Evolutionary conservation across 2,797 vertebrate genomes (phyloP).

Genomic region (Acanthurus leucopareius): DNA sequence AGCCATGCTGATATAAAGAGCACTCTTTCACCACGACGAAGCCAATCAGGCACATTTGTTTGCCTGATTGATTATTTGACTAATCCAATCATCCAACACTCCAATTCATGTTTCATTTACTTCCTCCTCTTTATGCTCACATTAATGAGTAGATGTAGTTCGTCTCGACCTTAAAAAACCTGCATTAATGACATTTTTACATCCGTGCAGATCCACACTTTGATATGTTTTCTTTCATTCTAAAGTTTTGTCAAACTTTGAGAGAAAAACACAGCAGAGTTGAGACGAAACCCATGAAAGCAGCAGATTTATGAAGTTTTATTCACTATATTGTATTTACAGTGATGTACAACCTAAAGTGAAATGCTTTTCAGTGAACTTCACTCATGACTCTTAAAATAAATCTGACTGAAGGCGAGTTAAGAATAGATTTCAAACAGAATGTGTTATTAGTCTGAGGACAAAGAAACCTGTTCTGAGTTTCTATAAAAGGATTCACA

Average conservation of each 20-base stretch:
- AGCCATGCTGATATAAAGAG: constrained; percentile 20
- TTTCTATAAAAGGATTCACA: too few species aligned
- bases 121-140: constrained; percentile 17
- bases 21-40: not conserved
- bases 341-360: not conserved
- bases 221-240: not conserved
- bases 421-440: too few species aligned
- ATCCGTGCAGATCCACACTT: not conserved
- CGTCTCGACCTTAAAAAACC: not conserved
- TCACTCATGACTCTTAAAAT: not conserved
- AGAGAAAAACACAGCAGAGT: not conserved
- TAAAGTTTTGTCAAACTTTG: not conserved
- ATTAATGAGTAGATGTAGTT: constrained; percentile 4
- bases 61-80: constrained; percentile 11
- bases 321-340: not conserved
- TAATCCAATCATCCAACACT: constrained; percentile 9
- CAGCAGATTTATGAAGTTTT: not conserved
- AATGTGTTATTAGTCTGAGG: too few species aligned
- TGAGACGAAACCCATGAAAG: not conserved
- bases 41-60: not conserved
- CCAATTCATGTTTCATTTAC: constrained; percentile 27
- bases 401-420: too few species aligned
- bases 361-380: not conserved
- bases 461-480: too few species aligned
- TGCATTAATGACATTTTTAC: constrained; percentile 9